Evolutionary conservation across 2,888 invertebrate species (phyloP), one percentile per base, ranked within the genome.

Genomic region (Lapara coniferarum): DNA sequence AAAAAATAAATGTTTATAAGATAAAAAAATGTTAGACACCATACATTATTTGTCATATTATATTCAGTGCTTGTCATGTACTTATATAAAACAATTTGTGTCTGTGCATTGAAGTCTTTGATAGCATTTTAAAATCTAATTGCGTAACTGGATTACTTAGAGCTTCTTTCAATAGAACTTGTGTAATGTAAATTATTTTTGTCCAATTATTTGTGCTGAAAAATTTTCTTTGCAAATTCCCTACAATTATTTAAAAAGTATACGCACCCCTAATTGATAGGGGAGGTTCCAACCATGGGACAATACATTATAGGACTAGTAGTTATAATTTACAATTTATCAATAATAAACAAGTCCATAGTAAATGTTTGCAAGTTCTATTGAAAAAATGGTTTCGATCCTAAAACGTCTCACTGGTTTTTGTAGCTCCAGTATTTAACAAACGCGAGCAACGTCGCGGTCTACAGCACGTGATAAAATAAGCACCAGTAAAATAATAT

Each of bases 401-500:
- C 1, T 25, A 25, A 25, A 25, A 25, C 2, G n/a, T 55, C 19
- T 19, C 55, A 55, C 55, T 16, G 19, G 19, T 55, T 19, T 3
- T 55, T 53, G 7, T 25, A 25, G 25, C 10, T 55, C 14, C 12
- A 51, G 14, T 14, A 51, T 51, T 51, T 6, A 2, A 1, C 25
- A 56, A 16, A 56, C 25, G 12, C 13, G 19, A 53, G n/a, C 53
- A 16, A 44, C 46, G 44, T 3, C 59, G 59, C 44, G 46, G 46
- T 16, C 14, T 10, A 13, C 49, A 63, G 49, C 49, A 63, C 63
- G 49, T 25, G 46, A 49, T 49, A 49, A 63, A 63, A 69, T 69
- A 73, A 73, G 69, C 71, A 73, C 69, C 69, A 46, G 52, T 69
- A 63, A 63, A 46, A 66, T 67, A 63, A 70, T 51, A 46, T 55